phyloP scores from a whole-genome alignment of 2,113 vertebrate species.

The Echinops telfairi region DNA sequence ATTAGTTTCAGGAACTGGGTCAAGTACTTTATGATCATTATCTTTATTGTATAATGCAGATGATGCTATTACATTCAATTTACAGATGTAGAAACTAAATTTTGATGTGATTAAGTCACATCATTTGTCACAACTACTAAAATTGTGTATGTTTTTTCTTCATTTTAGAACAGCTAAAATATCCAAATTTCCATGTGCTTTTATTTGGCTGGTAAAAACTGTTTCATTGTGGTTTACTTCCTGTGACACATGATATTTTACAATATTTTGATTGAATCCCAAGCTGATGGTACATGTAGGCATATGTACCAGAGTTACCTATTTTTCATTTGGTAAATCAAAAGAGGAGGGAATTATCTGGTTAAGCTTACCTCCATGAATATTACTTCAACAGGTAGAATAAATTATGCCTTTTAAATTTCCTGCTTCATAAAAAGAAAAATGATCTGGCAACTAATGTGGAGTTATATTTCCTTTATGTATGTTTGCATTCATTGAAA shows the following conservation, averaged over 20 bases:
- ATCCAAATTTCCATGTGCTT: slow-evolving; percentile 42
- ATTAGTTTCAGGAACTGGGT: not conserved
- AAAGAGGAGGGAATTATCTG: slow-evolving; percentile 38
- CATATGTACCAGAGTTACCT: not conserved
- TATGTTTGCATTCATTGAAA: slow-evolving; percentile 68
- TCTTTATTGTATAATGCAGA: not conserved
- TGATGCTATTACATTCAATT: not conserved
- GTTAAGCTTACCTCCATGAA: slow-evolving; percentile 53
- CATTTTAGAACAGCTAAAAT: slow-evolving; percentile 34
- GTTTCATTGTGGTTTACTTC: slow-evolving; percentile 49
- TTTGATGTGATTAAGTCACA: not conserved
- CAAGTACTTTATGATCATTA: not conserved
- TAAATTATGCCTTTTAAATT: slow-evolving; percentile 78
- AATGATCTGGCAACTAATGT: slow-evolving; percentile 65
- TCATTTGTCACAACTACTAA: slow-evolving; percentile 13
- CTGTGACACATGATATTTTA: slow-evolving; percentile 48
- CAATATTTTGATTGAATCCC: slow-evolving; percentile 49
- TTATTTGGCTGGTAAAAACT: not conserved
- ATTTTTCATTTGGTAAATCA: slow-evolving; percentile 44
- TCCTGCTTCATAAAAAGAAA: slow-evolving; percentile 77
- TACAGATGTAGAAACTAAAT: slow-evolving; percentile 33
- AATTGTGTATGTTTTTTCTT: slow-evolving; percentile 6
- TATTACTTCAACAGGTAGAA: slow-evolving; percentile 72
- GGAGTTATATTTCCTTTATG: slow-evolving; percentile 65
- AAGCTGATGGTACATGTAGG: slow-evolving; percentile 25